Base-by-base conservation (phyloP, 2,113 vertebrate species). In the Leucosticte australis region DNA sequence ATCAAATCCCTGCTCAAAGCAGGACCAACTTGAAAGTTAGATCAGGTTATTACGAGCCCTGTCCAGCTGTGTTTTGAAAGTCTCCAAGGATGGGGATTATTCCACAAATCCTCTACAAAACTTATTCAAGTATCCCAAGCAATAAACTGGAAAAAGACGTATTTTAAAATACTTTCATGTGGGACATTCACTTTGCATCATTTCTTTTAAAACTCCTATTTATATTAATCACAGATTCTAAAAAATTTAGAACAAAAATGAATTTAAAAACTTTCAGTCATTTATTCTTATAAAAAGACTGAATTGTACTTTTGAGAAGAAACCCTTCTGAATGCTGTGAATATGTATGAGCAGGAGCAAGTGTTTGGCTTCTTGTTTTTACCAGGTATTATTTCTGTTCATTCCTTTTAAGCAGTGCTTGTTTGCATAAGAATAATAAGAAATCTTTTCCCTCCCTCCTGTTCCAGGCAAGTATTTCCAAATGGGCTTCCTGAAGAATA, bases 401-500 rank as follows among this genome's bases (percentile, higher is more conserved):
- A 8, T 57, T 69, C 14, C 14, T 73, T 84, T 87, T 46, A 83
- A 86, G n/a, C 14, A 80, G 30, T 85, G 22, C 35, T 68, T 63
- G 1, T 65, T 33, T 39, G 5, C 49, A 13, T 41, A 39, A 60
- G 20, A 86, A 67, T 83, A 83, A 87, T 30, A 63, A 67, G 22
- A 86, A 47, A 13, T 33, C 20, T 46, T 46, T 52, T 69, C 11
- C 6, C 15, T 84, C 13, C 33, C 5, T 57, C 63, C 35, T 84
- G 3, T n/a, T 95, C 63, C 89, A 99, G 99, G 94, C 92, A 97
- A 68, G 76, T 99, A 59, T 99, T 99, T 97, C 98, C 99, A 92
- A 98, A 96, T 71, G 99, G 99, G 9, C 94, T 99, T 92, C 98
- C 99, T 91, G 98, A 98, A 70, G 99, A 99, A 87, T 99, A 98